These are phyloP conservation scores for Drosophila helvetica DNA, from an alignment of 2,888 invertebrate genomes.

Conservation along the genomic window DNA sequence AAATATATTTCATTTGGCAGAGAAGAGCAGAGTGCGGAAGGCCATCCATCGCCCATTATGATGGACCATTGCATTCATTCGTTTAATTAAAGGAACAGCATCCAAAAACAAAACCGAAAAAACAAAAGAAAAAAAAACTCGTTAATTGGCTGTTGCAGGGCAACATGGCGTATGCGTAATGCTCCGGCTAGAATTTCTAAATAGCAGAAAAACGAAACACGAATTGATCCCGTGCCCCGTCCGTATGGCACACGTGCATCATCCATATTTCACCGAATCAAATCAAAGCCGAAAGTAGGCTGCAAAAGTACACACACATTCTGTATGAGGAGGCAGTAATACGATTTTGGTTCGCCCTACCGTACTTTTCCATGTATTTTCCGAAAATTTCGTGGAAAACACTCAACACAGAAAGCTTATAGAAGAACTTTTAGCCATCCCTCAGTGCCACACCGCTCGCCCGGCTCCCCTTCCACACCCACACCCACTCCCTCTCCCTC, in stretches of 20 bases:
- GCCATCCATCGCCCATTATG: conserved; percentile 13
- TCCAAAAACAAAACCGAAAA: conserved; percentile 13
- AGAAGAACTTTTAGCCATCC: conserved; percentile 38
- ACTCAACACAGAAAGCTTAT: conserved; percentile 34
- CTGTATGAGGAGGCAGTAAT: conserved; percentile 34
- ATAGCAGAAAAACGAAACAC: conserved; percentile 18
- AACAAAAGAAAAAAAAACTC: conserved; percentile 28
- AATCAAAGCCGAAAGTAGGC: conserved; percentile 63
- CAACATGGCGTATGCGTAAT: conserved; percentile 37
- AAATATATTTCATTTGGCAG: conserved; percentile 30
- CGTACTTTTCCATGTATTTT: conserved; percentile 26
- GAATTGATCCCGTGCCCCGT: conserved; percentile 26
- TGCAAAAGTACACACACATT: conserved; percentile 35
- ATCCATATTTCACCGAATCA: conserved; percentile 41
- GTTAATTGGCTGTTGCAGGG: conserved; percentile 55
- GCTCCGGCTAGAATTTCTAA: conserved; percentile 22
- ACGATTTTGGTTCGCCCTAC: conserved; percentile 29
- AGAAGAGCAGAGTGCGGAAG: conserved; percentile 27
- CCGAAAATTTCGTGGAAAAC: conserved; percentile 53
- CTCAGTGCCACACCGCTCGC: conserved; percentile 4
- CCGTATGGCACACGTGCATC: conserved; percentile 8
- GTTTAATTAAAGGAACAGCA: conserved; percentile 58
- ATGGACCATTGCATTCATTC: conserved; percentile 39
- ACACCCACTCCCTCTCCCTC: too few relatives aligned
- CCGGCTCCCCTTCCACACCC: background rate